phyloP scores from a whole-genome alignment of 2,797 vertebrate genomes.

The Mormyrus proboscirostris region DNA sequence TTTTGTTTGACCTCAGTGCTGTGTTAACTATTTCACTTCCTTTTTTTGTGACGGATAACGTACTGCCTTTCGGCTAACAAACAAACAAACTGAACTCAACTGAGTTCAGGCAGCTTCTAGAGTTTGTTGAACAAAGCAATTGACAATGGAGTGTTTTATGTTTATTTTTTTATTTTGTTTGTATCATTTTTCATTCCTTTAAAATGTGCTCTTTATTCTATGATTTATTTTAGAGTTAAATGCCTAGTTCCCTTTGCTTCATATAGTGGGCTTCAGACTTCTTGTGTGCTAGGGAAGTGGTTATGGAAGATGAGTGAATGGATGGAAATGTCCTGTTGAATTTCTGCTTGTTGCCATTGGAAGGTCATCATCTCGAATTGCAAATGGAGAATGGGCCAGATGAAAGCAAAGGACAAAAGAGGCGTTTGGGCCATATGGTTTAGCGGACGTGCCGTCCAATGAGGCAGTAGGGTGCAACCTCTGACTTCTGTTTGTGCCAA shows the following conservation, averaged over 20 bases:
- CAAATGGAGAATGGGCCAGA: background rate
- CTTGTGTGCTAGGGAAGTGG: background rate
- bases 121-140: background rate
- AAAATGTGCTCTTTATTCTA: background rate
- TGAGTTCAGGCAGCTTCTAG: background rate
- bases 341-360: background rate
- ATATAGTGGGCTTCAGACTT: background rate
- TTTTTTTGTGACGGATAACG: conserved; percentile 35
- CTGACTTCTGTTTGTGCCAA: background rate
- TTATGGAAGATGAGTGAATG: background rate
- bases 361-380: background rate
- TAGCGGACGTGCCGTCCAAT: background rate
- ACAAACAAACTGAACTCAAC: conserved; percentile 9
- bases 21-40: conserved; percentile 44
- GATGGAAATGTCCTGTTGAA: background rate
- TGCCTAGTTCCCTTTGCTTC: background rate
- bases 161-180: background rate
- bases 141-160: background rate
- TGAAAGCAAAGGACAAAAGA: background rate
- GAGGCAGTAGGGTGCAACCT: background rate
- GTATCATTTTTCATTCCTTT: background rate
- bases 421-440: background rate
- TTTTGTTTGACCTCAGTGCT: conserved; percentile 40
- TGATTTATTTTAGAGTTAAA: background rate
- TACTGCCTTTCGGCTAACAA: conserved; percentile 23